phyloP scores from a whole-genome alignment of 2,888 invertebrate genomes.

The Eudasyphora cyanicolor region DNA sequence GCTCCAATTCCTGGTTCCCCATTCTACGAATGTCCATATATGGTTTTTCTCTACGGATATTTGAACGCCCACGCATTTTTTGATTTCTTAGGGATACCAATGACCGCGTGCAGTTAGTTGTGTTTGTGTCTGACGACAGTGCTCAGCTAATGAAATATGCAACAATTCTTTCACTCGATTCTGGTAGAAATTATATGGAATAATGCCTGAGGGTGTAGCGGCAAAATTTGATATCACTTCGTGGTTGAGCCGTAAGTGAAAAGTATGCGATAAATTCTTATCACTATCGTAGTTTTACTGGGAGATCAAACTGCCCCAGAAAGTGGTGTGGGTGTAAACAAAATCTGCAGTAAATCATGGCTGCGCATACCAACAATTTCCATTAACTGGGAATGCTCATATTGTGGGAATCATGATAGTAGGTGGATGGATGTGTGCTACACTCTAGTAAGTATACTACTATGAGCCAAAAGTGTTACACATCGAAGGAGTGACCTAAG shows the following conservation, averaged over 20 bases:
- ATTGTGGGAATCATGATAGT: not conserved
- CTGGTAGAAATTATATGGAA: not conserved
- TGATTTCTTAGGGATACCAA: too few relatives aligned
- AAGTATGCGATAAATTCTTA: constrained; percentile 72
- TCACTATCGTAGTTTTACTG: constrained; percentile 78
- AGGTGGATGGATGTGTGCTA: not conserved
- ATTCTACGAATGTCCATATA: constrained; percentile 75
- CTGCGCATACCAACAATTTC: not conserved
- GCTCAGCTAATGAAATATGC: not conserved
- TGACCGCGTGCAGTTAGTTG: constrained; percentile 1
- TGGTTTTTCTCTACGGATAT: constrained; percentile 75
- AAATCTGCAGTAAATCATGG: not conserved
- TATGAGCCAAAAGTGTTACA: too few relatives aligned
- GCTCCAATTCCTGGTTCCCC: constrained; percentile 71
- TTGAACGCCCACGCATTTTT: constrained; percentile 75
- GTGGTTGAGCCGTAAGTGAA: not conserved
- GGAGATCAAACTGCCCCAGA: constrained; percentile 75
- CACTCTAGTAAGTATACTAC: not conserved
- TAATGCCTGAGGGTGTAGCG: not conserved
- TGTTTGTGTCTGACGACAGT: not conserved
- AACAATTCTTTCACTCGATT: not conserved
- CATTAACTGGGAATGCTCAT: too few relatives aligned
- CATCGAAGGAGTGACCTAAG: too few relatives aligned
- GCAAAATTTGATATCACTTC: not conserved
- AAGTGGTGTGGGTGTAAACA: constrained; percentile 70